Conservation (phyloP, 2,113 vertebrate species). For the Shinisaurus crocodilurus region DNA sequence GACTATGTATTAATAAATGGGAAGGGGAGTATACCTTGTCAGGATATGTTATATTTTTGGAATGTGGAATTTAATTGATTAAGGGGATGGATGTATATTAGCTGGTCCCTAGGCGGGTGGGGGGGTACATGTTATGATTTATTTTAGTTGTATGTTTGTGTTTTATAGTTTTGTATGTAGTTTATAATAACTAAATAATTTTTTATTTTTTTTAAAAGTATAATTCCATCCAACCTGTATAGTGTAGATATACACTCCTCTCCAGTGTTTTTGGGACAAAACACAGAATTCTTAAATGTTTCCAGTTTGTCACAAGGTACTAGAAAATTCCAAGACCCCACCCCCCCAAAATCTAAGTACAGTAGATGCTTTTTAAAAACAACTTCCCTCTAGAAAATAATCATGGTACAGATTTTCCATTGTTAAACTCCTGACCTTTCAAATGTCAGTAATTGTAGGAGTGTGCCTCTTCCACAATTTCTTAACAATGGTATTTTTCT, state of each 20-base stretch:
- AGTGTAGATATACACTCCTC: background rate
- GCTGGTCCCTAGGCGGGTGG: no score
- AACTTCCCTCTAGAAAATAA: background rate
- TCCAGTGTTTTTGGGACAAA: background rate
- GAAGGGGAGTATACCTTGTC: no score
- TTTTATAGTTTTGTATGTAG: no score
- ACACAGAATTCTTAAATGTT: background rate
- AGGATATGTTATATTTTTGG: no score
- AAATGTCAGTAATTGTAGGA: background rate
- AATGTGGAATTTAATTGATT: no score
- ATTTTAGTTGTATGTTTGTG: no score
- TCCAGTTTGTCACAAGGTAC: background rate
- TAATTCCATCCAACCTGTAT: background rate
- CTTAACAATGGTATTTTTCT: background rate
- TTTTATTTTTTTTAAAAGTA: no score
- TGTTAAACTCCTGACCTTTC: background rate
- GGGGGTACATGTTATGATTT: no score
- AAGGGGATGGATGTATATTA: no score
- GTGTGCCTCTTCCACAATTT: background rate
- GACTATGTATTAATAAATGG: no score
- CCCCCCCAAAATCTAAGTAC: background rate
- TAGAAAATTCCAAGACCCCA: background rate
- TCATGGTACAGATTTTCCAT: background rate
- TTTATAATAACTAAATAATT: no score
- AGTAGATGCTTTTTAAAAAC: background rate